Conservation (phyloP, 2,113 vertebrate species). For the Eublepharis macularius region DNA sequence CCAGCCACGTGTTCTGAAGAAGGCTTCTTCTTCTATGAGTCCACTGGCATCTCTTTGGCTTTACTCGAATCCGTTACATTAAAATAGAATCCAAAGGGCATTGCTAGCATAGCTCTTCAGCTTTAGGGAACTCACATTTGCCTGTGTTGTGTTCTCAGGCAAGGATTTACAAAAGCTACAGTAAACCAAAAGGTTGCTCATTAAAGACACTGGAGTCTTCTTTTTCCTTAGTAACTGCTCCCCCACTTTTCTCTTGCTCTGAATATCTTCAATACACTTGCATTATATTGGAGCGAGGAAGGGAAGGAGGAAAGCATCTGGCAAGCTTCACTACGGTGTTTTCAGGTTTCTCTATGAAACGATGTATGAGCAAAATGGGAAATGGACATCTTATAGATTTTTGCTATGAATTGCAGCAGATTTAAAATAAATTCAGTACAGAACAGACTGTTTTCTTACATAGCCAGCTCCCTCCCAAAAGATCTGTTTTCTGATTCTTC, state of each 20-base stretch:
- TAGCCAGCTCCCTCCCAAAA: background rate
- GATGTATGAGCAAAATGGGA: fast-evolving
- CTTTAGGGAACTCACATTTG: slow-evolving; percentile 54
- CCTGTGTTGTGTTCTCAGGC: slow-evolving; percentile 49
- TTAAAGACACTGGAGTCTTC: slow-evolving; percentile 61
- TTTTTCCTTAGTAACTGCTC: slow-evolving; percentile 12
- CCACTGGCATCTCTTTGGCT: slow-evolving; percentile 50
- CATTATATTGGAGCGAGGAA: slow-evolving; percentile 1
- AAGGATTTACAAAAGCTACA: slow-evolving; percentile 62
- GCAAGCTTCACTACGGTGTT: background rate
- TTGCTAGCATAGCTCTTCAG: slow-evolving; percentile 37
- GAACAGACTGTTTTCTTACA: background rate
- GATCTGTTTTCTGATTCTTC: background rate
- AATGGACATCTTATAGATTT: background rate
- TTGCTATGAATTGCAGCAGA: fast-evolving
- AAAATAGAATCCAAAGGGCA: slow-evolving; percentile 52
- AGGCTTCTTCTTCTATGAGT: slow-evolving; percentile 43
- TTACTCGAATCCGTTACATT: slow-evolving; percentile 44
- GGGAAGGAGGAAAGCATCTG: background rate
- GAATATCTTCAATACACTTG: background rate
- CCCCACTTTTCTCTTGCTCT: slow-evolving; percentile 7
- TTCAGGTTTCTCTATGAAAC: background rate
- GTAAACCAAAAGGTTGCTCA: slow-evolving; percentile 70
- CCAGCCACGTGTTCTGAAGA: slow-evolving; percentile 64
- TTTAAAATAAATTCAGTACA: background rate